Evolutionary conservation across 92 coral and sea anemone species (phyloP), one percentile per base, ranked within the genome.

Genomic region (Phenganax marumi): DNA sequence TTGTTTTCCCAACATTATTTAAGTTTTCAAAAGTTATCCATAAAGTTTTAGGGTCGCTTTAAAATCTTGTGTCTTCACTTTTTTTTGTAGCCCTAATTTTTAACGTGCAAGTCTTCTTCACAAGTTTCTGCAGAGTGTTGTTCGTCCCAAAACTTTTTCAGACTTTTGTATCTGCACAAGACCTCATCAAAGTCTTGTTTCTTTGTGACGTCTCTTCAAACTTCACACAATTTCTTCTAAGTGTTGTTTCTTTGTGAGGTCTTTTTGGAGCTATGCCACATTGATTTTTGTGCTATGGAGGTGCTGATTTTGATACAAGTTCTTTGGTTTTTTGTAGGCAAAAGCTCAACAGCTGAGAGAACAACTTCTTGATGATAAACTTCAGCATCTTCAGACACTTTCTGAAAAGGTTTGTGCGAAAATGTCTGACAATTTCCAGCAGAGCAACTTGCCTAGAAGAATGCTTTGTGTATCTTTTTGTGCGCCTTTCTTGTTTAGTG

Each of bases 331-430:
- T 12, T 79, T 53, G n/a, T 57, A 94, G 98, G 85, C 89, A 8
- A 95, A 95, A 86, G 98, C 98, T 21, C 97, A 90, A 13, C 97
- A 95, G 21, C 95, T 89, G 64, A 86, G 98, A 49, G 98, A 95
- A 57, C 85, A 92, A 55, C 90, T 91, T 55, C 85, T 95, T 18
- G 97, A 95, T 19, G 98, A 95, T 79, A 89, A 97, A 62, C 71
- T 91, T 13, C 95, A 92, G 73, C 93, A 91, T 71, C 89, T 95
- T 10, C 98, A 95, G 51, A 89, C 88, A 74, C 93, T 95, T 13
- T 95, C 97, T 8, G 98, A 95, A 82, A 94, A 94, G 97, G 98
- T 94, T 84, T 16, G 47, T 16, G 21, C 58, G 6, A n/a, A 14
- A 53, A 7, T 23, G 0, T 75, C 43, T 49, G 2, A 2, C 2